These are phyloP conservation scores for Lepidostoma basale DNA, from an alignment of 1,140 invertebrate species.

Conservation along the genomic window DNA sequence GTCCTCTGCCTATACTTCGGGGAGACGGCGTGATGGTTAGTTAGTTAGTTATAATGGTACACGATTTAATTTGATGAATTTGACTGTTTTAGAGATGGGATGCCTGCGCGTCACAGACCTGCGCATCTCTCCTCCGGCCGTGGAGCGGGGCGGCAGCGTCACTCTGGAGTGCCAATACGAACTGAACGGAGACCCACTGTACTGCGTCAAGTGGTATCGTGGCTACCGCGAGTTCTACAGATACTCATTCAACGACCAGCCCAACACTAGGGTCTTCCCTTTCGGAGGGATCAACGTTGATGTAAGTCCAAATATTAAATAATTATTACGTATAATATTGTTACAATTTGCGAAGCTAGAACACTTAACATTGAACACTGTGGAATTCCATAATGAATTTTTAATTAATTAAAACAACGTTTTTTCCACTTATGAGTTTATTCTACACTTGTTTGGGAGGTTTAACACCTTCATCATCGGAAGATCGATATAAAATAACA, in stretches of 20 bases:
- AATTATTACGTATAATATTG: too few relatives aligned
- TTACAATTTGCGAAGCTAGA: too few relatives aligned
- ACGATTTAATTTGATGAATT: background rate
- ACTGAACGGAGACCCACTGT: conserved; percentile 70
- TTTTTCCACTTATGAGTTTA: too few relatives aligned
- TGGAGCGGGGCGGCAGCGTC: conserved; percentile 55
- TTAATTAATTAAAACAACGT: too few relatives aligned
- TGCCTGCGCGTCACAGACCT: conserved; percentile 57
- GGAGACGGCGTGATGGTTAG: too few relatives aligned
- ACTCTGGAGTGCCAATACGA: conserved; percentile 72
- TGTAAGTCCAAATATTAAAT: conserved; percentile 62
- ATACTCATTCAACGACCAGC: conserved; percentile 68
- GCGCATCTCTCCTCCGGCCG: conserved; percentile 55
- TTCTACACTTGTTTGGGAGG: too few relatives aligned
- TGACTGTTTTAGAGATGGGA: conserved; percentile 49
- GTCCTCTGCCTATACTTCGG: background rate
- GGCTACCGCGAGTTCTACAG: conserved; percentile 75
- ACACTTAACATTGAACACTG: too few relatives aligned
- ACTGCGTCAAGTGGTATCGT: conserved; percentile 82
- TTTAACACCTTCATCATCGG: too few relatives aligned
- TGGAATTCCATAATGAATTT: too few relatives aligned
- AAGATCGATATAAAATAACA: too few relatives aligned
- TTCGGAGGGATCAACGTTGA: conserved; percentile 73
- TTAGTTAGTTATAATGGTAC: too few relatives aligned
- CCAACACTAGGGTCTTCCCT: conserved; percentile 71